These are phyloP conservation scores for Acleris sparsana DNA, from an alignment of 2,888 invertebrate species.

Conservation along the genomic window DNA sequence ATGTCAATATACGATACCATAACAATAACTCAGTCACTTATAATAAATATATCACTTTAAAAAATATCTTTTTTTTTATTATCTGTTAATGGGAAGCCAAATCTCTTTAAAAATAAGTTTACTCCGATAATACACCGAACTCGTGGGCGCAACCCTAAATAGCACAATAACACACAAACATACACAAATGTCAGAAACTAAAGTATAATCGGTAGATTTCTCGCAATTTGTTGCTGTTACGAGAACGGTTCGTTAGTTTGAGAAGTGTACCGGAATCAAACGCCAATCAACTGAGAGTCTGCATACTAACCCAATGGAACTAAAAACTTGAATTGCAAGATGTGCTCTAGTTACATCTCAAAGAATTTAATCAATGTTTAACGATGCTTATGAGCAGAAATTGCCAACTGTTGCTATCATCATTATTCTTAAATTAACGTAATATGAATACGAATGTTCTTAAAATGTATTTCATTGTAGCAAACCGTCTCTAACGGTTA, in stretches of 20 bases:
- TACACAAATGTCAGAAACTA: conserved; percentile 63
- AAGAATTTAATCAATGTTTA: conserved; percentile 2
- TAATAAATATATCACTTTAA: no score
- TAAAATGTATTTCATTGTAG: no score
- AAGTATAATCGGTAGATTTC: conserved; percentile 65
- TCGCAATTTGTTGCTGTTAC: conserved; percentile 68
- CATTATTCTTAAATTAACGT: no score
- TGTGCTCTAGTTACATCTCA: conserved; percentile 49
- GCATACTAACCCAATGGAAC: conserved; percentile 25
- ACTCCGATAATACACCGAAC: background rate
- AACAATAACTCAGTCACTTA: no score
- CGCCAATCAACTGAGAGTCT: conserved; percentile 60
- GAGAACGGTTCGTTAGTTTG: conserved; percentile 73
- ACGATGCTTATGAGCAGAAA: background rate
- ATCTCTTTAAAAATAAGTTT: no score
- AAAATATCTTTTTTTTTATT: no score
- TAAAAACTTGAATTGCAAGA: conserved; percentile 38
- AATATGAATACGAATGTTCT: no score
- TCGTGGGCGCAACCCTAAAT: conserved; percentile 55
- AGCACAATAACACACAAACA: conserved; percentile 57
- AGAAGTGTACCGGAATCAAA: conserved; percentile 80
- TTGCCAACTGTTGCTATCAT: no score
- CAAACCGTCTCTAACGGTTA: background rate
- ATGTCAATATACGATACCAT: no score
- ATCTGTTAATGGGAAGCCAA: no score